Percentiles rank a stretch among this genome's conserved stretches.
Conservation (phyloP, 2,113 vertebrate species). For the Drymodes brunneopygia region DNA sequence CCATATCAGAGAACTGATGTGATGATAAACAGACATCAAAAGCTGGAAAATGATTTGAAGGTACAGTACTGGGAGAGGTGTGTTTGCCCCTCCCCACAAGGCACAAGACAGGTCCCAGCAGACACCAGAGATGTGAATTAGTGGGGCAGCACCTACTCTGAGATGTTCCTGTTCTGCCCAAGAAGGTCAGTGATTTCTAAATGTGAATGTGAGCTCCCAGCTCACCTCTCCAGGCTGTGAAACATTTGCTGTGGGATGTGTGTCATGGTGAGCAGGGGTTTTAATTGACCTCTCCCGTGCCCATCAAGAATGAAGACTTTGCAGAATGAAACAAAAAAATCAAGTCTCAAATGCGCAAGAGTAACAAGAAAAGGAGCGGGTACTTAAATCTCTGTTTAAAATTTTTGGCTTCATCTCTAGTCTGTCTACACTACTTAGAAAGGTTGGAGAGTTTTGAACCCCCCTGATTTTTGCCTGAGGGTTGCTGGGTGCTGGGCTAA, state of each 20-base stretch:
- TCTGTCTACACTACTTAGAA: not conserved
- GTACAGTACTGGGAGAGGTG: not conserved
- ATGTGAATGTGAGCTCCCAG: rapidly evolving
- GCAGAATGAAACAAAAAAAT: not conserved
- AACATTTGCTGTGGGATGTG: not conserved
- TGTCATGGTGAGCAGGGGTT: rapidly evolving
- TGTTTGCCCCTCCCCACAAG: not conserved
- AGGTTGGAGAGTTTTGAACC: not conserved
- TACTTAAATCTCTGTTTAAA: not conserved
- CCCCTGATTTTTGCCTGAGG: not conserved
- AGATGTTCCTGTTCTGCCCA: not conserved
- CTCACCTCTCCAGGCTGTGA: not conserved
- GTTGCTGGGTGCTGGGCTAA: not conserved
- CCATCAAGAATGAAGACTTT: rapidly evolving
- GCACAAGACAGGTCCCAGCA: not conserved
- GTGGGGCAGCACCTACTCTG: not conserved
- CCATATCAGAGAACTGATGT: not conserved
- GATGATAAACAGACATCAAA: not conserved
- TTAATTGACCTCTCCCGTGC: not conserved
- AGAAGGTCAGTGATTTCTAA: not conserved
- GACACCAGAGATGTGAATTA: not conserved
- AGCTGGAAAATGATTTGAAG: not conserved
- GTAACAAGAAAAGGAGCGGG: not conserved
- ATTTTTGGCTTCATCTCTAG: not conserved
- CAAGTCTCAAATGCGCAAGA: not conserved